A percentile compares a stretch with the other conserved stretches of the same genome.
These are phyloP conservation scores for Exocentrus adspersus DNA, from an alignment of 2,888 invertebrate species.

Conservation along the genomic window DNA sequence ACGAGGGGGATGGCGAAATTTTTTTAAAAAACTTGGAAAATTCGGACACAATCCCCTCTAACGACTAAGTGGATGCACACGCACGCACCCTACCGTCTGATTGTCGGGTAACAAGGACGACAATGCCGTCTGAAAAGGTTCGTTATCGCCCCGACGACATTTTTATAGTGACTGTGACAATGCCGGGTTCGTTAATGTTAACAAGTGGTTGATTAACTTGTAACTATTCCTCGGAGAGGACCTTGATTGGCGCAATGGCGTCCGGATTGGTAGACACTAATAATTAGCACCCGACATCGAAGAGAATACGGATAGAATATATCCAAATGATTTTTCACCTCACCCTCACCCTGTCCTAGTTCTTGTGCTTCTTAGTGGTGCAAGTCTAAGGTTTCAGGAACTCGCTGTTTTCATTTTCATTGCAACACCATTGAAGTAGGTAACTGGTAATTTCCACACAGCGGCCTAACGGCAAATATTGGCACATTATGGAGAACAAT, in stretches of 20 bases:
- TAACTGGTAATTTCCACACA: too few species aligned
- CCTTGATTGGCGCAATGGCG: slow-evolving; percentile 32
- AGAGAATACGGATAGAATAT: too few species aligned
- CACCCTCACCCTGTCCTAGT: too few species aligned
- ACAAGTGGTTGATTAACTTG: slow-evolving; percentile 61
- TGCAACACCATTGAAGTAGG: too few species aligned
- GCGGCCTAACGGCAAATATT: too few species aligned
- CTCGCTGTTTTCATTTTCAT: too few species aligned
- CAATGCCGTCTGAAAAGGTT: slow-evolving; percentile 56
- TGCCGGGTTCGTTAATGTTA: slow-evolving; percentile 61
- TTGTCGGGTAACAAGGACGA: slow-evolving; percentile 45
- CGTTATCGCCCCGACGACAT: slow-evolving; percentile 59
- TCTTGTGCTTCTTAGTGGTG: too few species aligned
- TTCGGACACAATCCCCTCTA: slow-evolving; percentile 16
- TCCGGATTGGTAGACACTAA: slow-evolving; percentile 33
- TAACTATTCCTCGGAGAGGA: slow-evolving; percentile 48
- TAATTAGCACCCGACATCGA: too few species aligned
- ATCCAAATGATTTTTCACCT: too few species aligned
- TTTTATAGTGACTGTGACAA: slow-evolving; percentile 58
- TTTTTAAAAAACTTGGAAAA: too few species aligned
- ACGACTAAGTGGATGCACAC: slow-evolving; percentile 31
- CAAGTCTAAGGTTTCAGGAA: too few species aligned
- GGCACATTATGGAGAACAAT: too few species aligned
- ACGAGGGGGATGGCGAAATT: slow-evolving; percentile 20
- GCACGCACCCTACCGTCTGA: slow-evolving; percentile 35